Evolutionary conservation across 2,113 vertebrate species (phyloP).

Genomic region (Seriola quinqueradiata): DNA sequence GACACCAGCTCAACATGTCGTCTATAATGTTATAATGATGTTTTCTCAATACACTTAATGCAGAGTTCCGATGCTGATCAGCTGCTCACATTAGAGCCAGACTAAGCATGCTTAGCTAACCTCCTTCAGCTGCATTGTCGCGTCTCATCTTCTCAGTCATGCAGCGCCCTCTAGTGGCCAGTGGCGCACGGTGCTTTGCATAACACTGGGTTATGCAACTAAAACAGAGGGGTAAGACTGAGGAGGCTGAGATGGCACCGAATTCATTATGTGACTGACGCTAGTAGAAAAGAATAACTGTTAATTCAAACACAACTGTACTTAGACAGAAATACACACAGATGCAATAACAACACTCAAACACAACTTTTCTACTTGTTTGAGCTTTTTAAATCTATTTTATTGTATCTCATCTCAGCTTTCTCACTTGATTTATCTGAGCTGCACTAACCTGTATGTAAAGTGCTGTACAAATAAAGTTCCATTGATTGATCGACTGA

Average conservation of each 20-base stretch:
- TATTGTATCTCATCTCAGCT: too few species aligned
- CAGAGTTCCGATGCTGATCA: slow-evolving; percentile 4
- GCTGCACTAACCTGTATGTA: too few species aligned
- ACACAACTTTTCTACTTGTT: too few species aligned
- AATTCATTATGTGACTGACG: not conserved
- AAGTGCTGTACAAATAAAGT: too few species aligned
- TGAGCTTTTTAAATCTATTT: too few species aligned
- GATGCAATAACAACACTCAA: not conserved
- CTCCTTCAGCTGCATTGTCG: not conserved
- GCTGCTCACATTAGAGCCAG: not conserved
- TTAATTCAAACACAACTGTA: not conserved
- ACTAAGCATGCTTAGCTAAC: not conserved
- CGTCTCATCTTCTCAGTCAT: not conserved
- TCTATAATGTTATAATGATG: not conserved
- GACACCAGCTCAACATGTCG: too few species aligned
- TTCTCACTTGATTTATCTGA: too few species aligned
- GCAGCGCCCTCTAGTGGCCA: slow-evolving; percentile 44
- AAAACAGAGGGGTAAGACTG: not conserved
- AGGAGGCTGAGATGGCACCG: not conserved
- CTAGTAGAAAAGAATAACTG: not conserved
- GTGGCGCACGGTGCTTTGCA: not conserved
- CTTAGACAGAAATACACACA: not conserved
- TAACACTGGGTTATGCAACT: slow-evolving; percentile 17
- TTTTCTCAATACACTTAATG: not conserved
- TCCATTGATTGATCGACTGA: too few species aligned